These are phyloP conservation scores for Trissoscelio sp. DNA, from an alignment of 2,888 invertebrate genomes.

Conservation along the genomic window DNA sequence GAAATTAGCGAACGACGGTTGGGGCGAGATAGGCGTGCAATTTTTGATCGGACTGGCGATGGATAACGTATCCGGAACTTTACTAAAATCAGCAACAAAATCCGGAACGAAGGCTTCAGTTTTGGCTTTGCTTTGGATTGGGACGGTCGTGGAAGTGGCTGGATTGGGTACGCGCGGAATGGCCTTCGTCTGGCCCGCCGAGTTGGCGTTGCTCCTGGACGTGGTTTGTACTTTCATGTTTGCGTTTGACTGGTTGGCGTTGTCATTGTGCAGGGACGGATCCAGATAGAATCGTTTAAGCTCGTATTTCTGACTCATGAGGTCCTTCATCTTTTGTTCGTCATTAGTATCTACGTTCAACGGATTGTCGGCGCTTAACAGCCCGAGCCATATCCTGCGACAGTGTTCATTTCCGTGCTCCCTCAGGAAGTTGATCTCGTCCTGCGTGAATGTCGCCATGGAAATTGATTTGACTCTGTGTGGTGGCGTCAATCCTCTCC, in stretches of 20 bases:
- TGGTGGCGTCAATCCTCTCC: constrained; percentile 98
- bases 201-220: constrained; percentile 71
- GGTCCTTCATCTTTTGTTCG: constrained; percentile 95
- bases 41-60: constrained; percentile 74
- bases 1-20: constrained; percentile 88
- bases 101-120: constrained; percentile 77
- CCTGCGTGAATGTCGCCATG: constrained; percentile 98
- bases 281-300: constrained; percentile 89
- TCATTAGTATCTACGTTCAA: constrained; percentile 88
- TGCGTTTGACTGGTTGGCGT: constrained; percentile 62
- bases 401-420: constrained; percentile 97
- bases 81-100: constrained; percentile 82
- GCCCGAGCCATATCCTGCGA: constrained; percentile 95
- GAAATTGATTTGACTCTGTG: constrained; percentile 99
- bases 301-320: constrained; percentile 98
- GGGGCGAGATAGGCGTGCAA: constrained; percentile 77
- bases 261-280: constrained; percentile 76
- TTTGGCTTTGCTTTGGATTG: constrained; percentile 72
- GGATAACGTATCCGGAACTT: constrained; percentile 78
- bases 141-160: constrained; percentile 71
- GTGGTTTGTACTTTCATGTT: constrained; percentile 53
- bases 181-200: constrained; percentile 72
- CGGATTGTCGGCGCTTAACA: constrained; percentile 88
- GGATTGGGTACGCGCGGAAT: constrained; percentile 79
- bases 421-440: constrained; percentile 96